Percentiles rank a stretch among this genome's conserved stretches.
Evolutionary conservation across 2,888 invertebrate species (phyloP).

Genomic region (Chesias legatella): DNA sequence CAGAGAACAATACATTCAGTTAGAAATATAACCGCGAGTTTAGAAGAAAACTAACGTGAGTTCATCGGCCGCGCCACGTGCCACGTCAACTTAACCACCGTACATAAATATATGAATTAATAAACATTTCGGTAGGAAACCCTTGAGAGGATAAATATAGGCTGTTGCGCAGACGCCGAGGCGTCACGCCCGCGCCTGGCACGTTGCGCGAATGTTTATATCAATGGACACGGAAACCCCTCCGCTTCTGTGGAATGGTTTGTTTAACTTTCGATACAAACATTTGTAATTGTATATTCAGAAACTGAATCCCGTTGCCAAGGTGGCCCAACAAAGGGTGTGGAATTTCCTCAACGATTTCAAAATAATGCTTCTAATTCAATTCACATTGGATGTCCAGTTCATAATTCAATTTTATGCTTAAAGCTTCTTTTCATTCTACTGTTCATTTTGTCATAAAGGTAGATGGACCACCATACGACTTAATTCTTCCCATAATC

Average conservation of each 20-base stretch:
- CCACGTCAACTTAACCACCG: conserved; percentile 60
- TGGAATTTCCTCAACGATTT: conserved; percentile 15
- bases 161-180: conserved; percentile 60
- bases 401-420: not conserved
- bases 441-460: too few species aligned
- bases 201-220: conserved; percentile 62
- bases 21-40: conserved; percentile 38
- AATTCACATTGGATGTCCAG: conserved; percentile 1
- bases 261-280: conserved; percentile 35
- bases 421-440: too few species aligned
- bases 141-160: conserved; percentile 73
- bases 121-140: conserved; percentile 71
- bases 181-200: conserved; percentile 38
- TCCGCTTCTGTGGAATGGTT: conserved; percentile 36
- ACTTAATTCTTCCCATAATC: too few species aligned
- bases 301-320: conserved; percentile 37
- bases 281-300: conserved; percentile 32
- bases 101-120: conserved; percentile 66
- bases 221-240: conserved; percentile 52
- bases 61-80: conserved; percentile 66
- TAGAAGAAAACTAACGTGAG: conserved; percentile 46
- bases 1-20: conserved; percentile 21
- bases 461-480: too few species aligned
- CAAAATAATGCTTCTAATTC: conserved; percentile 9
- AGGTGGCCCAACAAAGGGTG: conserved; percentile 29